These are phyloP conservation scores for Melanotaenia nigrans DNA, from an alignment of 2,797 vertebrate genomes.

Conservation along the genomic window DNA sequence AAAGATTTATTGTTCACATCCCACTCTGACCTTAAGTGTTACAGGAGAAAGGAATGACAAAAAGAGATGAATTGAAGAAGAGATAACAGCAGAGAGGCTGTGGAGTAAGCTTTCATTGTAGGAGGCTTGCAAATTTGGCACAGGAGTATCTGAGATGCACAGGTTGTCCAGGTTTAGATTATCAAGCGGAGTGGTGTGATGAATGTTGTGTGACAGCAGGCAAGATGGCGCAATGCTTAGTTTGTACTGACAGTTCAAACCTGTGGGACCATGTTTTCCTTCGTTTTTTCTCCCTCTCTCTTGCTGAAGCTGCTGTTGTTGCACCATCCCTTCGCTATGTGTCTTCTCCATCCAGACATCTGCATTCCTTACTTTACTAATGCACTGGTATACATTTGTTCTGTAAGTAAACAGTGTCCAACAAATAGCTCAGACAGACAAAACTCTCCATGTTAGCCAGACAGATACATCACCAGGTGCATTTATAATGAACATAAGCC, in stretches of 20 bases:
- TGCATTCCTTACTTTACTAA: neutral
- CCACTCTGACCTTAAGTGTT: slow-evolving; percentile 66
- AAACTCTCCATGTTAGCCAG: slow-evolving; percentile 44
- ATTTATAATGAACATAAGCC: slow-evolving; percentile 6
- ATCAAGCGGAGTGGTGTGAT: slow-evolving; percentile 67
- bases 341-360: slow-evolving; percentile 1
- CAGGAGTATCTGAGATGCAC: slow-evolving; percentile 43
- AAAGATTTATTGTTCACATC: slow-evolving; percentile 75
- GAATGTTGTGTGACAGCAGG: slow-evolving; percentile 57
- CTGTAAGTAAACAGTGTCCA: slow-evolving; percentile 26
- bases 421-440: slow-evolving; percentile 35
- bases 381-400: neutral
- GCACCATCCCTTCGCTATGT: slow-evolving; percentile 1
- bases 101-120: slow-evolving; percentile 41
- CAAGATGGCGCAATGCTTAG: slow-evolving; percentile 31
- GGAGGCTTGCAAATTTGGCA: slow-evolving; percentile 52
- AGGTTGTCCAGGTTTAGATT: slow-evolving; percentile 57
- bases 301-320: slow-evolving; percentile 23
- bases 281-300: neutral
- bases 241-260: slow-evolving; percentile 46
- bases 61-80: slow-evolving; percentile 55
- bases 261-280: slow-evolving; percentile 27
- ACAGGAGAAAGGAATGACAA: slow-evolving; percentile 46
- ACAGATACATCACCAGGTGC: slow-evolving; percentile 19
- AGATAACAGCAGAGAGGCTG: slow-evolving; percentile 42